phyloP scores from a whole-genome alignment of 2,888 invertebrate species.

The Tanypteryx hageni region DNA sequence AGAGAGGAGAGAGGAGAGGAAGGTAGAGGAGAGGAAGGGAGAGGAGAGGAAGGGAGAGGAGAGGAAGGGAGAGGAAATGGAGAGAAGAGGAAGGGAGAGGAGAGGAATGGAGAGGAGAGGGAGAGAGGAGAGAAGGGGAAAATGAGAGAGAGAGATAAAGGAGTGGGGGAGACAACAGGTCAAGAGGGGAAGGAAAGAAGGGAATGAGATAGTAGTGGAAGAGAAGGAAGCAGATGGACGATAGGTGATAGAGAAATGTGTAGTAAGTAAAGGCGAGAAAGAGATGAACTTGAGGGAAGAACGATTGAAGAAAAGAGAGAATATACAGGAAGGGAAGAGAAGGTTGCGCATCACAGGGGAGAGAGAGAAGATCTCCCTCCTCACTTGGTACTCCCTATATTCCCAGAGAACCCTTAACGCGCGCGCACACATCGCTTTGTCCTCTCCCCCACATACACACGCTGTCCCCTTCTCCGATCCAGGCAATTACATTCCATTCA shows the following conservation, averaged over 20 bases:
- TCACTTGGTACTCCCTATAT: background rate
- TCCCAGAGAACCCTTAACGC: background rate
- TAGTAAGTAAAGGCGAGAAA: too few relatives aligned
- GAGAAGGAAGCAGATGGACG: too few relatives aligned
- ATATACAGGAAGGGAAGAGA: background rate
- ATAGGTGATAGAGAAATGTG: too few relatives aligned
- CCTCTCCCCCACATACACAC: background rate
- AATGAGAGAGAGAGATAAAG: too few relatives aligned
- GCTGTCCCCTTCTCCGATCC: background rate
- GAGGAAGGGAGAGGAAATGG: background rate
- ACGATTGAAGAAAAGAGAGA: too few relatives aligned
- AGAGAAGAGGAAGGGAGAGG: background rate
- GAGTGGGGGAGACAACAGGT: too few relatives aligned
- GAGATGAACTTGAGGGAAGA: too few relatives aligned
- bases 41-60: background rate
- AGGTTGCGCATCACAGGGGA: background rate
- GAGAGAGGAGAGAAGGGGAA: too few relatives aligned
- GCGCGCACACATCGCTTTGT: background rate
- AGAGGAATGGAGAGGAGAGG: too few relatives aligned
- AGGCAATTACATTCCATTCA: background rate
- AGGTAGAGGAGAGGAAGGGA: background rate
- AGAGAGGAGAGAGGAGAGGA: background rate
- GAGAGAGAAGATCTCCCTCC: background rate
- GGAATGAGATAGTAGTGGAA: too few relatives aligned
- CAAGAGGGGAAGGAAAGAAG: too few relatives aligned